Percentiles rank a stretch among this genome's conserved stretches.
These are phyloP conservation scores for Dolichotis patagonum DNA, from an alignment of 2,113 vertebrate genomes.

Conservation along the genomic window DNA sequence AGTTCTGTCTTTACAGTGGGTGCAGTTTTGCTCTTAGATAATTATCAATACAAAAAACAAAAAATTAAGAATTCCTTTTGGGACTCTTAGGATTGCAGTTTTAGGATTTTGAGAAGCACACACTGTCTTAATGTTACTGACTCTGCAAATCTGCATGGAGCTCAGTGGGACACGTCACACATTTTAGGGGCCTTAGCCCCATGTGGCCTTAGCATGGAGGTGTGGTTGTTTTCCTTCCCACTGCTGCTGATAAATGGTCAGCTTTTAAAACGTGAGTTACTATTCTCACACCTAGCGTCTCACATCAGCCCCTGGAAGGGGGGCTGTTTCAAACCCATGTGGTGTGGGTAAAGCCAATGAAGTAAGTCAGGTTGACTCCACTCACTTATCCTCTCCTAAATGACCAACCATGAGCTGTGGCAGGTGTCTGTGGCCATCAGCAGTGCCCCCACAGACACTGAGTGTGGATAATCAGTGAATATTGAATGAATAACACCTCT, in stretches of 20 bases:
- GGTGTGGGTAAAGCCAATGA: not conserved
- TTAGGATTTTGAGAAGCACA: not conserved
- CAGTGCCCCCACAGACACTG: not conserved
- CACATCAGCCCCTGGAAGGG: accelerated
- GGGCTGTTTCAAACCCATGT: not conserved
- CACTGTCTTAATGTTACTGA: not conserved
- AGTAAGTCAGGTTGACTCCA: not conserved
- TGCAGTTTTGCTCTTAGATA: not conserved
- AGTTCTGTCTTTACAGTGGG: not conserved
- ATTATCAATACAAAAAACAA: not conserved
- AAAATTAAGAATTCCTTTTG: not conserved
- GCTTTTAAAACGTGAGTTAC: not conserved
- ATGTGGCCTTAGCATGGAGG: accelerated
- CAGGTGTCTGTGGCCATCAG: not conserved
- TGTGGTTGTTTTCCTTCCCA: not conserved
- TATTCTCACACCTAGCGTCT: not conserved
- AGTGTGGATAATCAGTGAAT: not conserved
- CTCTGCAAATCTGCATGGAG: not conserved
- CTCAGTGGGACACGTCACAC: not conserved
- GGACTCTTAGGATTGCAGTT: not conserved
- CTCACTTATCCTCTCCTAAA: not conserved
- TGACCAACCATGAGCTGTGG: not conserved
- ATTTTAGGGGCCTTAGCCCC: accelerated
- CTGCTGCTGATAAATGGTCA: too few relatives aligned
- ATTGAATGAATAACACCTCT: accelerated